Evolutionary conservation across 1,140 invertebrate species (phyloP).

Genomic region (Scaptomyza pallida): DNA sequence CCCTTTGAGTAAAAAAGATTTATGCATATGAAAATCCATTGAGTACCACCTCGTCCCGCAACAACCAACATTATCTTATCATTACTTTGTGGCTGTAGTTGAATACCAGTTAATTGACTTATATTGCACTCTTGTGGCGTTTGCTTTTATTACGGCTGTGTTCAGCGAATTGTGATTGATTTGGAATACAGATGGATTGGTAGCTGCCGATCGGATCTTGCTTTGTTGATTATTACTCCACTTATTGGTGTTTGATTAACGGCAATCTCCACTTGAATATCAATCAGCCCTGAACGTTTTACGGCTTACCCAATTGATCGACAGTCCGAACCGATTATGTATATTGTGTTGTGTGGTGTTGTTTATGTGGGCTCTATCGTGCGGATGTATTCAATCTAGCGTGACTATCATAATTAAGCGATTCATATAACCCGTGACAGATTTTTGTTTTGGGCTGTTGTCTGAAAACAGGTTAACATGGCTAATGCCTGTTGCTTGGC

Average conservation of each 20-base stretch:
- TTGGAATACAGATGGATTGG: conserved; percentile 54
- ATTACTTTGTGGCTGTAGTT: conserved; percentile 4
- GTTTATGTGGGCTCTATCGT: conserved; percentile 17
- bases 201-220: conserved; percentile 49
- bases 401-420: conserved; percentile 39
- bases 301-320: conserved; percentile 16
- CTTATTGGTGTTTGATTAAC: conserved; percentile 66
- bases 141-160: conserved; percentile 34
- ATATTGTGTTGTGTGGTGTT: too few relatives aligned
- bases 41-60: not conserved
- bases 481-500: conserved; percentile 25
- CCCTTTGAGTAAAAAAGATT: conserved; percentile 22
- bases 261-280: conserved; percentile 63
- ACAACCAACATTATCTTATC: conserved; percentile 14
- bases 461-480: conserved; percentile 21
- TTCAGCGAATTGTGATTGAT: conserved; percentile 71
- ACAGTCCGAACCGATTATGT: conserved; percentile 6
- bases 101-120: conserved; percentile 68
- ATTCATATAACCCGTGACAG: conserved; percentile 18
- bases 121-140: conserved; percentile 54
- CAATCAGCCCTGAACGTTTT: conserved; percentile 63
- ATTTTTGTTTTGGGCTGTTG: not conserved
- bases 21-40: conserved; percentile 24
- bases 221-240: conserved; percentile 72
- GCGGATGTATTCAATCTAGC: conserved; percentile 26